Evolutionary conservation across 2,797 vertebrate genomes (phyloP), one percentile per base, ranked within the genome.

Genomic region (Urocyon cinereoargenteus): DNA sequence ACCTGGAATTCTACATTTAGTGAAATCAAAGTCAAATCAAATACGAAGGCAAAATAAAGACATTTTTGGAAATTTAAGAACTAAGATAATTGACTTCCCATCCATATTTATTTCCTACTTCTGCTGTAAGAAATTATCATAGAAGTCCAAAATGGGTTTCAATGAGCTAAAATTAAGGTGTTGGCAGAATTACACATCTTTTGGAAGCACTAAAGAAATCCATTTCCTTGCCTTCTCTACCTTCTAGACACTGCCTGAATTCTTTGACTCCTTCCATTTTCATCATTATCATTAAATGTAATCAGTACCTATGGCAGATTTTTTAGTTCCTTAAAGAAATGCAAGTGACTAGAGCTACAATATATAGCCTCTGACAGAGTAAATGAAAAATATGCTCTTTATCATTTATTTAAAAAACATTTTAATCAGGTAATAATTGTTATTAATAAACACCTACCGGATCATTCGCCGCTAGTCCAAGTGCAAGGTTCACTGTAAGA

Each of bases 401-500:
- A 96, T 86, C 95, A 91, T 59, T 96, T 51, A 24, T 61, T 78
- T 94, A 87, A 77, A 96, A 28, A 97, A 94, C 26, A 95, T 85
- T 66, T 89, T 55, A 96, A 93, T 77, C 26, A 66, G 79, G 66
- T 95, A 59, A 45, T 36, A 91, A 91, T 96, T 97, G 90, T 79
- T 87, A 90, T 87, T 96, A 96, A 97, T 75, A 53, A 95, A 90
- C 31, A 99, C 99, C 97, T 99, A 99, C 99, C 98, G 98, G 98
- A 97, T 99, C 99, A 92, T 99, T 99, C 53, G 99, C 99, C 98
- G 99, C 98, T 49, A 99, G 94, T 92, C 99, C 99, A 0, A 99
- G 99, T 81, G 99, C 99, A 98, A 99, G 94, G 98, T 99, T 99
- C 79, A 99, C 99, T 99, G 99, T 91, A 98, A 99, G 95, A 98